phyloP scores from a whole-genome alignment of 2,888 invertebrate species.

The Gibbula magus region DNA sequence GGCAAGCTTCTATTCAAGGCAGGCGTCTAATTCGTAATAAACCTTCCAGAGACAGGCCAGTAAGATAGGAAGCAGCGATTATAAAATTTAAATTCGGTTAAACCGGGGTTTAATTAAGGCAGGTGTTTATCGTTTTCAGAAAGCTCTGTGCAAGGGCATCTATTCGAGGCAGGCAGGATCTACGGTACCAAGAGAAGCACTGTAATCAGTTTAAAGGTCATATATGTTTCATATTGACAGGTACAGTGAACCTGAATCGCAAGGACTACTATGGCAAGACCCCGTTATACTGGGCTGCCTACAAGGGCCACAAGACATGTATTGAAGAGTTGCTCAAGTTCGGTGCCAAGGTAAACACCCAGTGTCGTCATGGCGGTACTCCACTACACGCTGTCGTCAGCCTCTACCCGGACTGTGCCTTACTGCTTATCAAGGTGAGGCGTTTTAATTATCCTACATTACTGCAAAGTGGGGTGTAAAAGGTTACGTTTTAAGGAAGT shows the following conservation, averaged over 20 bases:
- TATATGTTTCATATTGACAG: constrained; percentile 32
- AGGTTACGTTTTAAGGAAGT: background rate
- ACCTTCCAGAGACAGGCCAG: too few species aligned
- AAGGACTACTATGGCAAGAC: constrained; percentile 64
- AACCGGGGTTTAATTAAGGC: too few species aligned
- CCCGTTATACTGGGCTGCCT: constrained; percentile 61
- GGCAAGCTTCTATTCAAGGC: too few species aligned
- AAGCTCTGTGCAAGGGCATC: too few species aligned
- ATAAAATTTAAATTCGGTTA: too few species aligned
- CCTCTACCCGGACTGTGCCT: constrained; percentile 62
- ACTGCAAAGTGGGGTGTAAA: background rate
- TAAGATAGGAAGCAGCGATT: too few species aligned
- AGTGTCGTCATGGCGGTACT: constrained; percentile 62
- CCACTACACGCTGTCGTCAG: constrained; percentile 60
- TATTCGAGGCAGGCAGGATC: too few species aligned
- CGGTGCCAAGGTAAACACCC: constrained; percentile 56
- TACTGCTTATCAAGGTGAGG: constrained; percentile 59
- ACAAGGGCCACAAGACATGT: constrained; percentile 57
- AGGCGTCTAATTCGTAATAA: too few species aligned
- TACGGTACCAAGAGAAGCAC: too few species aligned
- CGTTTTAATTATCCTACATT: background rate
- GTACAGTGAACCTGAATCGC: constrained; percentile 53
- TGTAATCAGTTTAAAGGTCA: too few species aligned
- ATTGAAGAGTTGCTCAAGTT: constrained; percentile 56
- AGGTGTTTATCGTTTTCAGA: too few species aligned